Percentiles rank a stretch among this genome's conserved stretches.
These are phyloP conservation scores for Pithys albifrons DNA, from an alignment of 2,113 vertebrate species.

Conservation along the genomic window DNA sequence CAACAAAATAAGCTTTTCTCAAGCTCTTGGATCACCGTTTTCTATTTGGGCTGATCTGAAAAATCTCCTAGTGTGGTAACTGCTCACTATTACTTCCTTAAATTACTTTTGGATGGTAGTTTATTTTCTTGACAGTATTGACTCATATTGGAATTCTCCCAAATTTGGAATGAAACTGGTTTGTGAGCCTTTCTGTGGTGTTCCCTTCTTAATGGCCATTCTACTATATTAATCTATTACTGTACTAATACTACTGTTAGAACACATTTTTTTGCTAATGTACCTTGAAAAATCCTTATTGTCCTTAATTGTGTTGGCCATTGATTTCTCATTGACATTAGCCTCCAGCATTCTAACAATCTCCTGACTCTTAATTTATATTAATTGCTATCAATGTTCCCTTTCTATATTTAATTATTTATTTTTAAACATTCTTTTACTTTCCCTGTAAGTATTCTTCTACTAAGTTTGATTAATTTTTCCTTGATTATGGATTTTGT, in stretches of 20 bases:
- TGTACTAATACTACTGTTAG: slow-evolving; percentile 31
- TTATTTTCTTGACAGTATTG: neutral
- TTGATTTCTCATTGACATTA: slow-evolving; percentile 50
- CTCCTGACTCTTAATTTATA: slow-evolving; percentile 49
- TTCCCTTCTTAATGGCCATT: neutral
- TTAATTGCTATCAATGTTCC: slow-evolving; percentile 3
- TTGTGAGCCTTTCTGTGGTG: neutral
- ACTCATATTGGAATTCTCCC: neutral
- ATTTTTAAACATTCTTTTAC: neutral
- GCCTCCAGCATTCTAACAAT: slow-evolving; percentile 16
- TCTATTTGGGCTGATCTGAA: neutral
- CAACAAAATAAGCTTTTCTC: neutral
- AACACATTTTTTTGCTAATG: slow-evolving; percentile 49
- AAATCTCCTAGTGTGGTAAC: neutral
- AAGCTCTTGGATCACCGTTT: neutral
- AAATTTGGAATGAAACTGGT: neutral
- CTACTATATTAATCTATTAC: slow-evolving; percentile 21
- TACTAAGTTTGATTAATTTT: slow-evolving; percentile 2
- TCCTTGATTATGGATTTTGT: neutral
- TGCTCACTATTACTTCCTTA: neutral
- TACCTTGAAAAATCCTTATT: slow-evolving; percentile 59
- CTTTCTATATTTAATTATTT: slow-evolving; percentile 5
- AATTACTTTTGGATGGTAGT: neutral
- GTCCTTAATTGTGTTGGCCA: slow-evolving; percentile 51
- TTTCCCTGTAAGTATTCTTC: neutral